A percentile compares a stretch with the other conserved stretches of the same genome.
These are phyloP conservation scores for Eumaeus atala DNA, from an alignment of 1,140 invertebrate genomes.

Conservation along the genomic window DNA sequence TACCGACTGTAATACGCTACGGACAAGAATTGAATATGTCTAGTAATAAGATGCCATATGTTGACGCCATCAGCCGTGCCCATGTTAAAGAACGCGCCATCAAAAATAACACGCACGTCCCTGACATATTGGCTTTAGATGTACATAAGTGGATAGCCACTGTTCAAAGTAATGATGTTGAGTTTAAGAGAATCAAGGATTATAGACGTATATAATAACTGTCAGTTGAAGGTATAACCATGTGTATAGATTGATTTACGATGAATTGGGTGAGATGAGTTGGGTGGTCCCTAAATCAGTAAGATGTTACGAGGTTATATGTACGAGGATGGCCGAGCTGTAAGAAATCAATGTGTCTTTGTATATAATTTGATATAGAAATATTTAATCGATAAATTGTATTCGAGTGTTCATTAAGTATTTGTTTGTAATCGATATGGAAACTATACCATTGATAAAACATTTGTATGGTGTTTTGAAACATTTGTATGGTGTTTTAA, in stretches of 20 bases:
- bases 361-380: no score
- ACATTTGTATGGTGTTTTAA: no score
- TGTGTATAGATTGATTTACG: neutral
- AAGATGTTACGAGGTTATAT: no score
- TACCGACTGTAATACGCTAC: conserved; percentile 19
- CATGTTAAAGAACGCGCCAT: neutral
- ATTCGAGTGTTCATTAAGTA: no score
- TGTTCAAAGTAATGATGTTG: neutral
- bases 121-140: neutral
- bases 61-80: conserved; percentile 16
- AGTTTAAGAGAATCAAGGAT: neutral
- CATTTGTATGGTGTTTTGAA: no score
- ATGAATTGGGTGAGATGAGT: no score
- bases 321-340: no score
- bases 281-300: conserved; percentile 11
- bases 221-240: no score
- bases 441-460: no score
- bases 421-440: no score
- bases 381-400: no score
- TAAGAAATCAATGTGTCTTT: no score
- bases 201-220: neutral
- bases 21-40: conserved; percentile 16
- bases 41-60: conserved; percentile 17
- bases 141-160: neutral
- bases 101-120: neutral